Evolutionary conservation across 1,140 invertebrate species (phyloP).

Genomic region (Trachymyrmex cornetzi): DNA sequence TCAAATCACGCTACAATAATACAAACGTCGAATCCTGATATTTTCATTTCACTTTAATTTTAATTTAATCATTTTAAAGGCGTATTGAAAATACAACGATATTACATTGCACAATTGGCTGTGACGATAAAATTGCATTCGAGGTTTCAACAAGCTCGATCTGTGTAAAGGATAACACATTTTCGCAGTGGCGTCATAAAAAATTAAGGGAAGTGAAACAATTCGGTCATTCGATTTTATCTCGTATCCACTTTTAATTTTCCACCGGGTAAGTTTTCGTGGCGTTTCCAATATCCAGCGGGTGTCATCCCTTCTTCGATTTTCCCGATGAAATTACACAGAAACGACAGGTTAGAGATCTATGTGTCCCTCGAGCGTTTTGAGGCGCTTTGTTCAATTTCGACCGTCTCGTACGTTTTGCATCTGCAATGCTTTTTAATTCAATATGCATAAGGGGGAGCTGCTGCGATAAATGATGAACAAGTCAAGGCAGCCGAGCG

Average conservation of each 20-base stretch:
- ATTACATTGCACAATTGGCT: conserved; percentile 23
- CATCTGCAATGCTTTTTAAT: conserved; percentile 38
- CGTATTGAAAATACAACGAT: conserved; percentile 22
- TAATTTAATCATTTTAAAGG: conserved; percentile 42
- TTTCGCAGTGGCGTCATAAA: conserved; percentile 5
- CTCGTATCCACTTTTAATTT: conserved; percentile 44
- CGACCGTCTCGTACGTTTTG: not conserved
- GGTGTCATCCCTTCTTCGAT: conserved; percentile 17
- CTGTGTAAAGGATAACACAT: conserved; percentile 5
- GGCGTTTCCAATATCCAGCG: conserved; percentile 47
- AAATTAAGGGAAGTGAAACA: conserved; percentile 4
- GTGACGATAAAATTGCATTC: conserved; percentile 13
- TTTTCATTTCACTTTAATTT: conserved; percentile 45
- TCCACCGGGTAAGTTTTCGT: conserved; percentile 38
- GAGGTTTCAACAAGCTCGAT: not conserved
- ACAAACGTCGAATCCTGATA: conserved; percentile 9
- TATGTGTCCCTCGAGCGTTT: conserved; percentile 38
- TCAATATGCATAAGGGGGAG: conserved; percentile 5
- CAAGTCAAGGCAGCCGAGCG: conserved; percentile 31
- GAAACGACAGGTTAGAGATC: conserved; percentile 48
- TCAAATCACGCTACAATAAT: conserved; percentile 17
- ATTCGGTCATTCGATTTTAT: conserved; percentile 39
- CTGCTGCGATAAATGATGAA: conserved; percentile 51
- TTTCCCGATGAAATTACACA: conserved; percentile 51
- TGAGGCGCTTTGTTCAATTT: conserved; percentile 47